Percentiles rank a stretch among this genome's conserved stretches.
These are phyloP conservation scores for Microcaecilia unicolor DNA, from an alignment of 2,797 vertebrate genomes.

Conservation along the genomic window DNA sequence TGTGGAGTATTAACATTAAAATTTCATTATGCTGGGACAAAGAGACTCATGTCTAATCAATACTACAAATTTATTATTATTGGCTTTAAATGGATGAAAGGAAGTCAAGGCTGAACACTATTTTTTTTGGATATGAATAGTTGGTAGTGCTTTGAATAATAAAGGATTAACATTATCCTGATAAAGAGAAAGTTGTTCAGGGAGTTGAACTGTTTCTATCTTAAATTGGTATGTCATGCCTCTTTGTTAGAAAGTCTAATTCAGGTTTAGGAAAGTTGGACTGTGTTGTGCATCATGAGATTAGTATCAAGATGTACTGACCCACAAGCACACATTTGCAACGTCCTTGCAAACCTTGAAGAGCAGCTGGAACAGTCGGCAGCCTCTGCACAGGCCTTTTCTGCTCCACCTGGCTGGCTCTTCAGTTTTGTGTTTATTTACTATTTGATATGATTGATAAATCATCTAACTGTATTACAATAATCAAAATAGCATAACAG, in stretches of 20 bases:
- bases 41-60: constrained; percentile 90
- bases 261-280: constrained; percentile 23
- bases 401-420: no score
- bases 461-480: no score
- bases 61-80: constrained; percentile 79
- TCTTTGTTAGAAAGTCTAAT: constrained; percentile 24
- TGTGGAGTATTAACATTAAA: constrained; percentile 72
- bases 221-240: constrained; percentile 25
- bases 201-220: constrained; percentile 27
- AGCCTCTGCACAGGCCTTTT: no score
- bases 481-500: no score
- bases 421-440: no score
- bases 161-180: constrained; percentile 46
- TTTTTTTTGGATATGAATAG: constrained; percentile 41
- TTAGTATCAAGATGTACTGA: no score
- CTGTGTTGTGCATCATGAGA: no score
- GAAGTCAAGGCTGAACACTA: constrained; percentile 34
- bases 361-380: no score
- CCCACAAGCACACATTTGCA: no score
- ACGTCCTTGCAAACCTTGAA: no score
- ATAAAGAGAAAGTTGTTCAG: constrained; percentile 32
- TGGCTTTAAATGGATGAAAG: constrained; percentile 43
- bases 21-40: constrained; percentile 89
- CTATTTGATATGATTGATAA: no score
- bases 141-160: constrained; percentile 48